Conservation (phyloP, 2,113 vertebrate genomes). For the Ctenomys sociabilis region DNA sequence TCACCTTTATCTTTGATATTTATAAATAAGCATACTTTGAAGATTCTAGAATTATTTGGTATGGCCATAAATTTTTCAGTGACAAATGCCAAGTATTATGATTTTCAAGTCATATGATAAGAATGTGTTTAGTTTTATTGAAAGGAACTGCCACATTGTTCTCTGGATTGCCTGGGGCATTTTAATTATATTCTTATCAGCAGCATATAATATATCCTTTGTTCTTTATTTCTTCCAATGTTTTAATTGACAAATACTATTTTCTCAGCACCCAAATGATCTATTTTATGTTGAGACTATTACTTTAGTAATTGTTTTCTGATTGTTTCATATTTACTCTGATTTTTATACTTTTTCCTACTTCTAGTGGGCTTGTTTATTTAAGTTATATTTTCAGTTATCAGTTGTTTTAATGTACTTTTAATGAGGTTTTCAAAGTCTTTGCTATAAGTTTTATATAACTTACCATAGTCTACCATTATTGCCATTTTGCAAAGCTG, state of each 20-base stretch:
- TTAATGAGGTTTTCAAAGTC: background rate
- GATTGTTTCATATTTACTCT: background rate
- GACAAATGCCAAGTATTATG: background rate
- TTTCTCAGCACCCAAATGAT: background rate
- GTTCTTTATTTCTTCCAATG: background rate
- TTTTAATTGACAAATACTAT: background rate
- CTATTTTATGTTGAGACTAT: background rate
- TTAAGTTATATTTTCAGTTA: background rate
- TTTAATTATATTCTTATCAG: background rate
- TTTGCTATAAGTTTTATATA: background rate
- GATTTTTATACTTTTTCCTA: background rate
- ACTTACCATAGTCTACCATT: background rate
- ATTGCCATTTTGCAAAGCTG: background rate
- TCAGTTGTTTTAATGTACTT: background rate
- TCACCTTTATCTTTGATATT: background rate
- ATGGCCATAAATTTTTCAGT: background rate
- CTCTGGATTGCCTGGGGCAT: background rate
- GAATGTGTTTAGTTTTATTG: background rate
- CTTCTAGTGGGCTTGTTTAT: background rate
- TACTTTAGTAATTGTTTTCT: background rate
- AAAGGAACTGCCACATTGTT: background rate
- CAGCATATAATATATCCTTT: background rate
- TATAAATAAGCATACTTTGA: background rate
- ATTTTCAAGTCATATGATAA: background rate
- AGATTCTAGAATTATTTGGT: background rate